Evolutionary conservation across 2,888 invertebrate species (phyloP).

Genomic region (Heliconius erato): DNA sequence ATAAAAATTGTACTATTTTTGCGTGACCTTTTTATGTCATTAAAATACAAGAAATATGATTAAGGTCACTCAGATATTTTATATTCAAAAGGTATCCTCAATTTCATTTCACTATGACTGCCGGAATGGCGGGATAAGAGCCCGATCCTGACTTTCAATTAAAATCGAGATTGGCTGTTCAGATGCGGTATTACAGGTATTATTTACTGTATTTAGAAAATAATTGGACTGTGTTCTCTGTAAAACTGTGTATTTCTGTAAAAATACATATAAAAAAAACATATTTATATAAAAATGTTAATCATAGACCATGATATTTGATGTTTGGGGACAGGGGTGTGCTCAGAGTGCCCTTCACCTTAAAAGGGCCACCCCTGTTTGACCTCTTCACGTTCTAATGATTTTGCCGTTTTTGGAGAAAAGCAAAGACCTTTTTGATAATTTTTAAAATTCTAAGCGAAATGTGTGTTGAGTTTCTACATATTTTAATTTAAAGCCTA

Average conservation of each 20-base stretch:
- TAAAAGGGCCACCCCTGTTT: conserved; percentile 30
- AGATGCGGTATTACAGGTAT: conserved; percentile 18
- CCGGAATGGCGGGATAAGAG: conserved; percentile 12
- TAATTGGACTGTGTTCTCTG: not conserved
- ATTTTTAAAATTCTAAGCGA: conserved; percentile 5
- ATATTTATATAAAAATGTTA: conserved; percentile 10
- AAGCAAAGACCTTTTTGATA: not conserved
- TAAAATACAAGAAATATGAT: conserved; percentile 4
- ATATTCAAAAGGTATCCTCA: conserved; percentile 13
- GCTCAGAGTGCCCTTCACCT: conserved; percentile 16
- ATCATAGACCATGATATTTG: conserved; percentile 2
- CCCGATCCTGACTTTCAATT: conserved; percentile 23
- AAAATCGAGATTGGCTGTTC: conserved; percentile 29
- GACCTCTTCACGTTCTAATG: conserved; percentile 31
- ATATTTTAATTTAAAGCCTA: not conserved
- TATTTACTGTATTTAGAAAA: conserved; percentile 16
- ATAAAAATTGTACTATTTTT: not conserved
- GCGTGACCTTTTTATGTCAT: not conserved
- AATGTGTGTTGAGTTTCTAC: not conserved
- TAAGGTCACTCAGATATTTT: not conserved
- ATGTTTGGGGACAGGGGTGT: conserved; percentile 16
- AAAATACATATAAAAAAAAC: not conserved
- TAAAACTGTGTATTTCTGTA: not conserved
- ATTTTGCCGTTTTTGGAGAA: conserved; percentile 10
- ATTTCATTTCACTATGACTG: conserved; percentile 21